A percentile compares a stretch with the other conserved stretches of the same genome.
phyloP scores from a whole-genome alignment of 1,140 invertebrate species.

The Thaumatotibia leucotreta region DNA sequence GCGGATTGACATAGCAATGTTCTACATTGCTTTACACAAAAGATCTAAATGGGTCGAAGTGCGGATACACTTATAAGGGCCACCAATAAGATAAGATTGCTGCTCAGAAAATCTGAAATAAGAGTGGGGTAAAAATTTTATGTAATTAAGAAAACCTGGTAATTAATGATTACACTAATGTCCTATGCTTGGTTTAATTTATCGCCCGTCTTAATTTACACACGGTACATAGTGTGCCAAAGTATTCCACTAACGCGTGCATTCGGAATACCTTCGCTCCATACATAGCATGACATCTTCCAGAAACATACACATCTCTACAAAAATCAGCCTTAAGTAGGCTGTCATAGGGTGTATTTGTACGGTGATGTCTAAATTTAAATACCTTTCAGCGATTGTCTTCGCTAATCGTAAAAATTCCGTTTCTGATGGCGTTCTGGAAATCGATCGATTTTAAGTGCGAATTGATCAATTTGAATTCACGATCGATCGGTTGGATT shows the following conservation, averaged over 20 bases:
- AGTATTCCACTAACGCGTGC: background rate
- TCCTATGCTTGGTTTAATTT: too few relatives aligned
- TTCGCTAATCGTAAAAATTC: constrained; percentile 54
- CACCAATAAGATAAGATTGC: too few relatives aligned
- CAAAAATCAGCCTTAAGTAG: background rate
- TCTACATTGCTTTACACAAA: too few relatives aligned
- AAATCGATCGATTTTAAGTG: background rate
- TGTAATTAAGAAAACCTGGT: too few relatives aligned
- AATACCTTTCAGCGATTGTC: constrained; percentile 47
- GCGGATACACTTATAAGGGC: too few relatives aligned
- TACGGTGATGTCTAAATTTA: constrained; percentile 37
- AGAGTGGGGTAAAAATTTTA: too few relatives aligned
- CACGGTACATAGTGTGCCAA: background rate
- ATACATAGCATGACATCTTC: constrained; percentile 18
- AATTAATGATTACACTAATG: too few relatives aligned
- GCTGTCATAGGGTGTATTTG: constrained; percentile 5
- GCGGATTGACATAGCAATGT: too few relatives aligned
- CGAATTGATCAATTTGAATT: background rate
- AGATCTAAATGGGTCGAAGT: too few relatives aligned
- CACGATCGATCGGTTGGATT: background rate
- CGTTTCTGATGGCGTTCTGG: constrained; percentile 18
- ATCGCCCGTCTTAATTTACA: too few relatives aligned
- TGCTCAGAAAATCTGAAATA: too few relatives aligned
- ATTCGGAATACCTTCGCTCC: background rate
- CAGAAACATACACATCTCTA: background rate